Evolutionary conservation across 1,140 invertebrate genomes (phyloP), one percentile per base, ranked within the genome.

Genomic region (Pectinophora gossypiella): DNA sequence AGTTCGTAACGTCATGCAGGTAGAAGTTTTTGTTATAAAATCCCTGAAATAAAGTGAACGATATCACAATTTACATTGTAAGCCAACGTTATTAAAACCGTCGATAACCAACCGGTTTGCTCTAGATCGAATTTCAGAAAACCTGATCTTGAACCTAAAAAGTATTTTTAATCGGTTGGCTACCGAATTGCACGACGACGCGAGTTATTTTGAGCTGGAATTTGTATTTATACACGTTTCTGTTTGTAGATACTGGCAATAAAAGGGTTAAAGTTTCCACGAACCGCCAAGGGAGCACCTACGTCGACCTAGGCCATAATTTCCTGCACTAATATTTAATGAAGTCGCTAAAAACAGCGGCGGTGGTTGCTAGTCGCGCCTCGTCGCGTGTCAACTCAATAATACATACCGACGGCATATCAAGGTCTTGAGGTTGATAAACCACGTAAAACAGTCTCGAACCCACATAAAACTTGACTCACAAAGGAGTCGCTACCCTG

Each of bases 1-100:
- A 56, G 63, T 59, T 58, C 38, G 65, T 71, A 55, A 63, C 42
- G 45, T 38, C n/a, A n/a, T 7, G 52, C 70, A 73, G 73, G 70
- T 76, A 76, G 60, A 47, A 12, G 55, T 58, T 22, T 48, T 48
- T 43, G 35, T 48, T 32, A 43, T 54, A 20, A 21, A 46, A 48
- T 54, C 52, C 52, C 45, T 54, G 40, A 44, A 54, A 48, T 54
- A 38, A n/a, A 49, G 22, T 52, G 36, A 44, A 51, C 16, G 18
- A 54, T 42, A 49, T 54, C 19, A 40, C 16, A 40, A 15, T 40
- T 18, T 18, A 1, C 7, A 16, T 13, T 16, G 13, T 40, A 40
- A 2, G 36, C 6, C n/a, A 6, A 10, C 12, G 36, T 40, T n/a
- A n/a, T 40, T 40, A 16, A 40, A 40, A 13, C 7, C 7, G 15